Evolutionary conservation across 2,113 vertebrate species (phyloP).

Genomic region (Dicaeum eximium): DNA sequence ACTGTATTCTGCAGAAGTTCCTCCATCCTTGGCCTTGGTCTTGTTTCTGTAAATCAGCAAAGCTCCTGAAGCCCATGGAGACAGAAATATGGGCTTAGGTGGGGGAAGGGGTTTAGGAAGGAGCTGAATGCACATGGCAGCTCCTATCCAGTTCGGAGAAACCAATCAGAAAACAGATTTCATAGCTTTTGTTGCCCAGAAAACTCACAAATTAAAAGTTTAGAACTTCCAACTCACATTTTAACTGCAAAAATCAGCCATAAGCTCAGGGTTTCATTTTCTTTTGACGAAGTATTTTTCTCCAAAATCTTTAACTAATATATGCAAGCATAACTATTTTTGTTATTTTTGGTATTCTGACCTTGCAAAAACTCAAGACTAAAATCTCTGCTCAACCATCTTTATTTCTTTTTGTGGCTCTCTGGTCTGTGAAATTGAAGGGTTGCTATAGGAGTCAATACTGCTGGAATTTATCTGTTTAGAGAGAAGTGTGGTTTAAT

Average conservation of each 20-base stretch:
- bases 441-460: conserved; percentile 4
- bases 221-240: neutral
- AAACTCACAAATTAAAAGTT: neutral
- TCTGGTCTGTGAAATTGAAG: conserved; percentile 43
- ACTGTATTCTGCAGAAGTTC: neutral
- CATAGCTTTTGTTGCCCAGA: neutral
- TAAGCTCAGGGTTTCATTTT: neutral
- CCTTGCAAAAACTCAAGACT: neutral
- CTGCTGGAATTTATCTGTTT: conserved; percentile 43
- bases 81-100: accelerated
- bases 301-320: neutral
- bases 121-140: neutral
- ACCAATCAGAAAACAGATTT: neutral
- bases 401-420: conserved; percentile 21
- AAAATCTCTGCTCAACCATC: neutral
- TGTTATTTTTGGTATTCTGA: neutral
- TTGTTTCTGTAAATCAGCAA: neutral
- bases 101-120: neutral
- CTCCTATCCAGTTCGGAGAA: neutral
- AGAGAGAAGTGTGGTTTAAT: neutral
- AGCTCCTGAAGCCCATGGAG: neutral
- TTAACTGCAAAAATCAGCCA: neutral
- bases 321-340: neutral
- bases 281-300: neutral
- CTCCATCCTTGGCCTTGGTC: neutral